Evolutionary conservation across 2,888 invertebrate species (phyloP).

Genomic region (Temnothorax ravouxi): DNA sequence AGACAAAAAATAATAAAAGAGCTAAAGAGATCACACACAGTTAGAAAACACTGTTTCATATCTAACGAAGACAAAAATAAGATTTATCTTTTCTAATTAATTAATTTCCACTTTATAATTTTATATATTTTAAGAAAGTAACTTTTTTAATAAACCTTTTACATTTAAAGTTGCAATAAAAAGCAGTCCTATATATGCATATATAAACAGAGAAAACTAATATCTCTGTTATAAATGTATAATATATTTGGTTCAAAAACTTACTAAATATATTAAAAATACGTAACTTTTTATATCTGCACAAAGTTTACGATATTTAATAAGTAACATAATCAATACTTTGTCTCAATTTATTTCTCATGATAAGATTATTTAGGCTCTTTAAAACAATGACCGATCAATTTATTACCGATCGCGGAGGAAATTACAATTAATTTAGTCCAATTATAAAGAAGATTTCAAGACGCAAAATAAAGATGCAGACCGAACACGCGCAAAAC

Average conservation of each 20-base stretch:
- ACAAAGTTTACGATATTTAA: background rate
- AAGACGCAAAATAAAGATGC: background rate
- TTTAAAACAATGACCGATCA: background rate
- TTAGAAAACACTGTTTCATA: background rate
- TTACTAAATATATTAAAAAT: background rate
- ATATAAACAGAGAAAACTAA: background rate
- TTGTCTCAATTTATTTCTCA: background rate
- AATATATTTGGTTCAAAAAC: background rate
- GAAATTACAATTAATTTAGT: conserved; percentile 43
- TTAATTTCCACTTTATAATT: background rate
- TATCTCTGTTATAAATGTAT: background rate
- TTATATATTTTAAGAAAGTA: background rate
- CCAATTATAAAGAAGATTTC: conserved; percentile 20
- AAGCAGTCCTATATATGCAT: background rate
- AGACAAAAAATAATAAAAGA: background rate
- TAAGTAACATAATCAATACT: background rate
- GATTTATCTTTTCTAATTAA: background rate
- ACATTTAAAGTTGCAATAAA: background rate
- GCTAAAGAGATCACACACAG: background rate
- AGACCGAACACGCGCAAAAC: conserved; percentile 7
- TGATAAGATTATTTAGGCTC: background rate
- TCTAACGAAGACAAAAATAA: background rate
- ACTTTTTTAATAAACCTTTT: background rate
- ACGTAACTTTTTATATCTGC: background rate
- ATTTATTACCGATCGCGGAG: conserved; percentile 1